Evolutionary conservation across 1,140 invertebrate genomes (phyloP).

Genomic region (Caenorhabditis latens): DNA sequence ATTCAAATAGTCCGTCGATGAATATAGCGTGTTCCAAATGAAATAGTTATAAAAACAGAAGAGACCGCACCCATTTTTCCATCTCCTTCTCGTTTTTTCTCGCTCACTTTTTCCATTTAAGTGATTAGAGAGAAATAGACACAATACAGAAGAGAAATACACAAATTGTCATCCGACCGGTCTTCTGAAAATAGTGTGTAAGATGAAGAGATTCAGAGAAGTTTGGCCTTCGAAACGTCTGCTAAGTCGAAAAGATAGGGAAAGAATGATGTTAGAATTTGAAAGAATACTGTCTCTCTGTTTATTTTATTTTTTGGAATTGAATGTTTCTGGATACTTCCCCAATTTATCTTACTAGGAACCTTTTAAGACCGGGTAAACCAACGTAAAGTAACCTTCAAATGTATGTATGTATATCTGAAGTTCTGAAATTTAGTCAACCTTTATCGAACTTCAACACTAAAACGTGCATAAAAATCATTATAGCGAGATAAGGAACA

Average conservation of each 20-base stretch:
- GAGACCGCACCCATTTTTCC: constrained; percentile 1
- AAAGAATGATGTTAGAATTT: constrained; percentile 49
- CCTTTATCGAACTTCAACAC: no score
- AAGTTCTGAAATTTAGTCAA: no score
- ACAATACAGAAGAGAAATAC: constrained; percentile 31
- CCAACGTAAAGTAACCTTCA: no score
- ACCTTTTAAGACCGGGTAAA: no score
- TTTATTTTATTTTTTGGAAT: not conserved
- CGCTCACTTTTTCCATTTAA: constrained; percentile 1
- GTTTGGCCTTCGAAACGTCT: constrained; percentile 51
- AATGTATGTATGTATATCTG: no score
- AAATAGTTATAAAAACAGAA: not conserved
- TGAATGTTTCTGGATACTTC: not conserved
- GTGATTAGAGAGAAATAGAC: constrained; percentile 45
- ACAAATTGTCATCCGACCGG: constrained; percentile 53
- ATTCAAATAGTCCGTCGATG: no score
- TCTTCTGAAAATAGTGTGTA: constrained; percentile 24
- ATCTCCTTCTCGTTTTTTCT: constrained; percentile 10
- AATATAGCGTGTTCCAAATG: no score
- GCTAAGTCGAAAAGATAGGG: constrained; percentile 36
- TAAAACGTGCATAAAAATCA: no score
- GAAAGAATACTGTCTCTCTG: not conserved
- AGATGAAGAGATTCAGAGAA: constrained; percentile 45
- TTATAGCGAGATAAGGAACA: no score
- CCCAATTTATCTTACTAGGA: no score